These are phyloP conservation scores for Drosophila bipectinata DNA, from an alignment of 1,140 invertebrate genomes.

Conservation along the genomic window DNA sequence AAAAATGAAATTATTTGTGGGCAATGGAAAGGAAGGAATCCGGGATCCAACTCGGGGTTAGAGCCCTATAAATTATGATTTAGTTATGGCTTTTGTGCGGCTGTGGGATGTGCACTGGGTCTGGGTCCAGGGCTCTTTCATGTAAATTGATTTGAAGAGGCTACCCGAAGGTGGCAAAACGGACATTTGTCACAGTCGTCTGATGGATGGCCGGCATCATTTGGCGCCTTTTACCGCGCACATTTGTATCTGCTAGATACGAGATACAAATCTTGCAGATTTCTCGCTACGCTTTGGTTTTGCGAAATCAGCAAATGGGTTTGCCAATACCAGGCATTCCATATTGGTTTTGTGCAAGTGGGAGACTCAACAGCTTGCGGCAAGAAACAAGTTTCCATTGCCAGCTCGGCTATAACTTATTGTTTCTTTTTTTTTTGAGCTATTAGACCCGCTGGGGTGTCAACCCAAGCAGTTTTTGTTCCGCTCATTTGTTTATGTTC, in stretches of 20 bases:
- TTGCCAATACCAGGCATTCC: conserved; percentile 51
- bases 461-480: conserved; percentile 69
- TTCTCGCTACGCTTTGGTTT: conserved; percentile 20
- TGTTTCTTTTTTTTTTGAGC: conserved; percentile 24
- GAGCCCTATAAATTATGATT: conserved; percentile 71
- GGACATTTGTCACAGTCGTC: conserved; percentile 64
- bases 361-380: conserved; percentile 9
- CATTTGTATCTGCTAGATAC: conserved; percentile 44
- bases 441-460: conserved; percentile 69
- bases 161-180: conserved; percentile 36
- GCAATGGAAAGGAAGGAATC: conserved; percentile 37
- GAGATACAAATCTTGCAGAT: conserved; percentile 26
- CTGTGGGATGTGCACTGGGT: conserved; percentile 1
- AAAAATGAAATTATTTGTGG: conserved; percentile 72
- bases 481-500: conserved; percentile 51
- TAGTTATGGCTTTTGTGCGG: conserved; percentile 39
- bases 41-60: conserved; percentile 34
- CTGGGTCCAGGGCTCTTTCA: conserved; percentile 8
- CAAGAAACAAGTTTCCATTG: conserved; percentile 70
- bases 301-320: conserved; percentile 63
- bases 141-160: conserved; percentile 70
- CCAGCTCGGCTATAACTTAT: conserved; percentile 13
- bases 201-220: conserved; percentile 54
- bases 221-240: conserved; percentile 37
- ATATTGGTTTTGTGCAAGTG: conserved; percentile 19